Percentiles rank a stretch among this genome's conserved stretches.
Evolutionary conservation across 2,797 vertebrate species (phyloP).

Genomic region (Pantherophis alleghaniensis): DNA sequence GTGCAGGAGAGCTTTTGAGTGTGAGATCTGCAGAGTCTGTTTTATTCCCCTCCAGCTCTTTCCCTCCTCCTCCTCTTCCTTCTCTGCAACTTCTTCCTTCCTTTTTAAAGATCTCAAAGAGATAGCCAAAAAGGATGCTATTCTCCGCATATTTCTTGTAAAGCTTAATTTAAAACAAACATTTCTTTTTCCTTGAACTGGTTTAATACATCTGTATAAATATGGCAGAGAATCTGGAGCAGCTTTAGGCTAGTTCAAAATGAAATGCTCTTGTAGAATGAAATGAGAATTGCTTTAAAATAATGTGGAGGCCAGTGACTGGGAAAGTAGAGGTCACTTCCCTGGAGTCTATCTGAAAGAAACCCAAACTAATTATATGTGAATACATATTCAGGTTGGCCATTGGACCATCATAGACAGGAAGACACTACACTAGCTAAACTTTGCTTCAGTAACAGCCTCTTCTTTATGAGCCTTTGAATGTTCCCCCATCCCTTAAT

Average conservation of each 20-base stretch:
- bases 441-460: background rate
- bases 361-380: background rate
- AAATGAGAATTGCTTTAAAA: background rate
- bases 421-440: background rate
- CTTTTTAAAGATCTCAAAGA: constrained; percentile 38
- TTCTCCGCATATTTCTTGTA: constrained; percentile 36
- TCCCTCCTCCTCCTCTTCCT: constrained; percentile 2
- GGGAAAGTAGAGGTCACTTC: background rate
- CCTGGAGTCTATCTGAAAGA: background rate
- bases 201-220: constrained; percentile 14
- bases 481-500: background rate
- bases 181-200: background rate
- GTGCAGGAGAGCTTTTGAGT: constrained; percentile 77
- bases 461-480: background rate
- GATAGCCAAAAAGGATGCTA: constrained; percentile 25
- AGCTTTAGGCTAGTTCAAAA: constrained; percentile 38
- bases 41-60: constrained; percentile 47
- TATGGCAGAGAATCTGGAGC: constrained; percentile 8
- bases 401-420: background rate
- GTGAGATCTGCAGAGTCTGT: constrained; percentile 57
- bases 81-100: constrained; percentile 2
- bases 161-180: constrained; percentile 1
- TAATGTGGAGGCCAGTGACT: background rate
- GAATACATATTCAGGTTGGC: background rate
- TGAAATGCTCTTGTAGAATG: background rate